phyloP scores from a whole-genome alignment of 2,888 invertebrate genomes.

The Tipula lateralis region DNA sequence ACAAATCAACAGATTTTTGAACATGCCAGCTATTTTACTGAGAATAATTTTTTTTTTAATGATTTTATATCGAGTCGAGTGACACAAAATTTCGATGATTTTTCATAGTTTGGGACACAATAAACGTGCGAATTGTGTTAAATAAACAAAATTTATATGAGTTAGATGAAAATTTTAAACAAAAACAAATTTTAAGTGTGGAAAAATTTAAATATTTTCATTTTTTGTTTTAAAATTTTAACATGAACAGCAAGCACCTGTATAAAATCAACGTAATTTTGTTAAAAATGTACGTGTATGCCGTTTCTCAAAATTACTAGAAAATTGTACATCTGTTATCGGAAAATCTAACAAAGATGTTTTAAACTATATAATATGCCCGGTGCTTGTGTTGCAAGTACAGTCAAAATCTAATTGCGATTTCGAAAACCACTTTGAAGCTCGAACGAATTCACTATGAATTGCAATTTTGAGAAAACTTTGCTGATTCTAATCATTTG shows the following conservation, averaged over 20 bases:
- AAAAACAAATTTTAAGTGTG: background rate
- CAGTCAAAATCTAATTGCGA: background rate
- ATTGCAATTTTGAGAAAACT: background rate
- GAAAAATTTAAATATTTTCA: background rate
- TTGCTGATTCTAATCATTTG: background rate
- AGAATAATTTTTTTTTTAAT: too few species aligned
- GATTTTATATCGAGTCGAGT: too few species aligned
- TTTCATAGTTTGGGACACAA: background rate
- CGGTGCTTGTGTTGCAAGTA: background rate
- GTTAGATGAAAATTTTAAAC: background rate
- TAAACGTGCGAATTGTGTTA: background rate
- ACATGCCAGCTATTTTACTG: too few species aligned
- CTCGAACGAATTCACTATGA: background rate
- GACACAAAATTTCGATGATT: background rate
- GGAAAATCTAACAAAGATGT: background rate
- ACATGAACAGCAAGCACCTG: background rate
- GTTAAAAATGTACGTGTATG: too few species aligned
- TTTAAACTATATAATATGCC: background rate
- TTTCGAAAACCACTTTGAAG: background rate
- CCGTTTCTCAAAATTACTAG: background rate
- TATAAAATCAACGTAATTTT: too few species aligned
- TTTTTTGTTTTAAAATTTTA: background rate
- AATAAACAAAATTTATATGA: background rate
- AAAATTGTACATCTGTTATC: background rate
- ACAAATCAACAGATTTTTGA: too few species aligned